Percentiles rank a stretch among this genome's conserved stretches.
Conservation (phyloP, 2,113 vertebrate genomes). For the Raja brachyura region DNA sequence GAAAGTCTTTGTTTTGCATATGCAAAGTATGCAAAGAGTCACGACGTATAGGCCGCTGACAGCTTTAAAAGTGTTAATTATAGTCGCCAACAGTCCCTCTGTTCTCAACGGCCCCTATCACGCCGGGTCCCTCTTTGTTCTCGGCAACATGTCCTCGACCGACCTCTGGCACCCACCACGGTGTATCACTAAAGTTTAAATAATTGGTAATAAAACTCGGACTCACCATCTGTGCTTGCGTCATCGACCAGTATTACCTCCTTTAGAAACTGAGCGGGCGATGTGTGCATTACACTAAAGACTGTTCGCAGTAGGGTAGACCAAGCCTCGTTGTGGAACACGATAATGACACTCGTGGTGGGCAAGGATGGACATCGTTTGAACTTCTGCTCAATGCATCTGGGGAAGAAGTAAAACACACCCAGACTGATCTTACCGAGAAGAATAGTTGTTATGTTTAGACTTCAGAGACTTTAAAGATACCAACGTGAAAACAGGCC, state of each 20-base stretch:
- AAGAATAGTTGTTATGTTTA: not conserved
- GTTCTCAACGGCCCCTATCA: no score
- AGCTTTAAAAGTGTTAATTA: no score
- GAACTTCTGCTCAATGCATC: conserved; percentile 95
- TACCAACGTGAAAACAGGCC: no score
- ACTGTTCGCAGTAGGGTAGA: conserved; percentile 91
- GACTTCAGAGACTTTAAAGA: no score
- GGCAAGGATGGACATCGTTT: conserved; percentile 82
- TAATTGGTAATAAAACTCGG: not conserved
- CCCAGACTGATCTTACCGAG: not conserved
- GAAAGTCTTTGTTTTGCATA: no score
- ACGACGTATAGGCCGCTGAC: no score
- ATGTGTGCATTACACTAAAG: conserved; percentile 91
- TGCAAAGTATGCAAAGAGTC: no score
- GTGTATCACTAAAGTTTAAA: no score
- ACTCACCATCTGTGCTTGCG: conserved; percentile 86
- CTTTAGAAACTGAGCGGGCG: conserved; percentile 85
- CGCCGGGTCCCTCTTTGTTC: no score
- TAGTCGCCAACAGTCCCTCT: no score
- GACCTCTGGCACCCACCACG: no score
- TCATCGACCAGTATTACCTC: conserved; percentile 97
- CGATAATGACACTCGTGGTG: conserved; percentile 92
- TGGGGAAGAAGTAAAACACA: conserved; percentile 48
- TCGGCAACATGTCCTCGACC: no score
- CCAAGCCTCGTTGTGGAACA: conserved; percentile 98